These are phyloP conservation scores for Lypha dubia DNA, from an alignment of 2,888 invertebrate species.

Conservation along the genomic window DNA sequence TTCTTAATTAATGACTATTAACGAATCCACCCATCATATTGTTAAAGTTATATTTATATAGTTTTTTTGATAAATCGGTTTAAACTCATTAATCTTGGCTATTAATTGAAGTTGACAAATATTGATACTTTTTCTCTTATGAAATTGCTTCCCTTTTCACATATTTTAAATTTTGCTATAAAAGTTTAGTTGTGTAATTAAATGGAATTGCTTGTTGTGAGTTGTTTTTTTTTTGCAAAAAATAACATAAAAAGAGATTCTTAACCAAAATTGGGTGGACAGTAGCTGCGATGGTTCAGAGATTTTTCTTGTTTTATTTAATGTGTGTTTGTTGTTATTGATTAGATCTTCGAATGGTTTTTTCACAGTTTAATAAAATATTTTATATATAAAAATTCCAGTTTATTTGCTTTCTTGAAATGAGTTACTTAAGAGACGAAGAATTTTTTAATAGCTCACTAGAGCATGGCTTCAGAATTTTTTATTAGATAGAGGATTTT, in stretches of 20 bases:
- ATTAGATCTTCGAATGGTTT: constrained; percentile 55
- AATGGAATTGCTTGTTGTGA: constrained; percentile 46
- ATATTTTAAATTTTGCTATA: constrained; percentile 35
- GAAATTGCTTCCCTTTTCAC: constrained; percentile 27
- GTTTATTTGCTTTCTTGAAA: constrained; percentile 29
- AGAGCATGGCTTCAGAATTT: too few relatives aligned
- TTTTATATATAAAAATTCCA: not conserved
- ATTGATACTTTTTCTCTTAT: constrained; percentile 27
- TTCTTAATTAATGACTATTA: constrained; percentile 65
- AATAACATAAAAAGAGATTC: not conserved
- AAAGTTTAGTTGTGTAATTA: constrained; percentile 58
- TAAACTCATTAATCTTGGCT: constrained; percentile 56
- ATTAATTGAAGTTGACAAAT: constrained; percentile 70
- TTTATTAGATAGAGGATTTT: too few relatives aligned
- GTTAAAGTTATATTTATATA: not conserved
- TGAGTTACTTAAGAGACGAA: constrained; percentile 45
- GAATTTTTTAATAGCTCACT: constrained; percentile 48
- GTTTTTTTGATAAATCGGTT: constrained; percentile 61
- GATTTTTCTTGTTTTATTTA: constrained; percentile 46
- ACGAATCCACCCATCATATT: constrained; percentile 62
- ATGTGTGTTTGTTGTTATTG: constrained; percentile 60
- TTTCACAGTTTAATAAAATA: not conserved
- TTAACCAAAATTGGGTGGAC: constrained; percentile 54
- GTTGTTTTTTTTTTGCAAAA: constrained; percentile 10
- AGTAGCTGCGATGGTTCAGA: constrained; percentile 44